Evolutionary conservation across 1,140 invertebrate species (phyloP).

Genomic region (Goniozus legneri): DNA sequence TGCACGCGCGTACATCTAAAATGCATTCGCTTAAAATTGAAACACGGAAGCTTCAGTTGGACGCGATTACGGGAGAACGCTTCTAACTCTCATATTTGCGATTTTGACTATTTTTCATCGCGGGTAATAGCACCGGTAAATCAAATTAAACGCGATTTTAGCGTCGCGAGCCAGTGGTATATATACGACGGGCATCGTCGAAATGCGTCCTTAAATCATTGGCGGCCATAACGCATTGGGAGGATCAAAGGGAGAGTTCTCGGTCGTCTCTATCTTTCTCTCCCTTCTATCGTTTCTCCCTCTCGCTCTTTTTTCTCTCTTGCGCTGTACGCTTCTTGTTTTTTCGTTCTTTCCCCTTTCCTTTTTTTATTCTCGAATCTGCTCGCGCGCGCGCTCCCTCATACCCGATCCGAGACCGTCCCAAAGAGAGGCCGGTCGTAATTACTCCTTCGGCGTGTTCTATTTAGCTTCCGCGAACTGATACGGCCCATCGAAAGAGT

Average conservation of each 20-base stretch:
- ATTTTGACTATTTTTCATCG: slow-evolving; percentile 43
- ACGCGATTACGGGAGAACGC: too few species aligned
- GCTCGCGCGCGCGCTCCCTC: slow-evolving; percentile 17
- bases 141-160: slow-evolving; percentile 44
- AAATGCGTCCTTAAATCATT: slow-evolving; percentile 43
- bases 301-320: slow-evolving; percentile 6
- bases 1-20: too few species aligned
- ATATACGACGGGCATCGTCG: not conserved
- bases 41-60: too few species aligned
- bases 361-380: slow-evolving; percentile 1
- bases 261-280: slow-evolving; percentile 27
- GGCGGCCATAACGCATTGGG: slow-evolving; percentile 45
- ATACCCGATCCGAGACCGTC: too few species aligned
- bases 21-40: too few species aligned
- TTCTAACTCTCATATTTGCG: too few species aligned
- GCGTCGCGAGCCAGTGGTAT: slow-evolving; percentile 13
- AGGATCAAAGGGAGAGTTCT: slow-evolving; percentile 44
- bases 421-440: slow-evolving; percentile 36
- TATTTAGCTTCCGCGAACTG: slow-evolving; percentile 44
- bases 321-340: not conserved
- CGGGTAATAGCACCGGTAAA: slow-evolving; percentile 40
- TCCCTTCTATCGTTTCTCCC: slow-evolving; percentile 28
- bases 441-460: slow-evolving; percentile 46
- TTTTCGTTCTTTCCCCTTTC: not conserved
- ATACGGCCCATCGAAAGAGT: slow-evolving; percentile 40